A percentile compares a stretch with the other conserved stretches of the same genome.
These are phyloP conservation scores for Hafferia zeledoni DNA, from an alignment of 2,797 vertebrate species.

Conservation along the genomic window DNA sequence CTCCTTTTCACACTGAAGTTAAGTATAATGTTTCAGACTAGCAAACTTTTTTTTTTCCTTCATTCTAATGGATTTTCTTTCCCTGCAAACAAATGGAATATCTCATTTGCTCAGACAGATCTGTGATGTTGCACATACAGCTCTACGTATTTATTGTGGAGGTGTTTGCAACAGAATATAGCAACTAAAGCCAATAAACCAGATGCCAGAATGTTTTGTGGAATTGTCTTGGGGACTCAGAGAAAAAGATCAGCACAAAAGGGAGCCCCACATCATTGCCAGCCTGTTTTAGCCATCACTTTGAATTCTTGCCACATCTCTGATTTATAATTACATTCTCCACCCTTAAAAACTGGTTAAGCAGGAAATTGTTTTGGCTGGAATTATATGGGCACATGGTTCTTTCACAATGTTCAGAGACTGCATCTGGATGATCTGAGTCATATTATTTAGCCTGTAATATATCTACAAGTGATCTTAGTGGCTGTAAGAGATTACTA, in stretches of 20 bases:
- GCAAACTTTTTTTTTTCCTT: not conserved
- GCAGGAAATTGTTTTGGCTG: not conserved
- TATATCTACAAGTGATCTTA: not conserved
- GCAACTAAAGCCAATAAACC: not conserved
- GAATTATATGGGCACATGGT: not conserved
- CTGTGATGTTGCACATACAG: not conserved
- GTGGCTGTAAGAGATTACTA: not conserved
- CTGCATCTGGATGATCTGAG: not conserved
- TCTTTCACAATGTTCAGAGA: not conserved
- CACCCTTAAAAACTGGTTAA: not conserved
- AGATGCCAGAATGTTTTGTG: not conserved
- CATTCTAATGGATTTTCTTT: slow-evolving; percentile 5
- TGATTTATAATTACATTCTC: not conserved
- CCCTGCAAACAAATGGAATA: slow-evolving; percentile 14
- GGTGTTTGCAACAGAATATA: not conserved
- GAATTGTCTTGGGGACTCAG: not conserved
- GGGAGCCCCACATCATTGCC: rapidly evolving
- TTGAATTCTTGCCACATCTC: not conserved
- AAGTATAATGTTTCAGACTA: not conserved
- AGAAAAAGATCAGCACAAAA: not conserved
- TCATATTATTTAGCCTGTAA: not conserved
- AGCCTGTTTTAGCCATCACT: not conserved
- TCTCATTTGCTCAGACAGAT: slow-evolving; percentile 1
- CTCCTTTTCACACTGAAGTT: not conserved
- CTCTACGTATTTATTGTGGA: not conserved